Evolutionary conservation across 1,140 invertebrate genomes (phyloP), one percentile per base, ranked within the genome.

Genomic region (Bombus cullumanus): DNA sequence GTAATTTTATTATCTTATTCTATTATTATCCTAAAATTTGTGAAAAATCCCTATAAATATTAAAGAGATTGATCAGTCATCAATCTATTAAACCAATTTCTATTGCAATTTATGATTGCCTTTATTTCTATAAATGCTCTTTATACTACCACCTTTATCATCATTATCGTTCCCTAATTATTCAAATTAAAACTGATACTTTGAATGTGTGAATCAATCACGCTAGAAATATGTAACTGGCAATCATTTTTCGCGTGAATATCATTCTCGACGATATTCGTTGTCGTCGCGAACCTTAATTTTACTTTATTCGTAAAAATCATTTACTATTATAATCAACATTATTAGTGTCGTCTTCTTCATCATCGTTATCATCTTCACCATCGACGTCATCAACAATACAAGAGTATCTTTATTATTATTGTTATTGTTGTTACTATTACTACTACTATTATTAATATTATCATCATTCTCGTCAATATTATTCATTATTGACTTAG

Each of bases 1-100:
- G 94, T 94, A 87, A 92, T 89, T 92, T 90, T 91, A 88, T 91
- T 91, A 87, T 87, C 82, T 81, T 89, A 88, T 90, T 89, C 86
- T 85, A 90, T 90, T 87, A 87, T 89, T 88, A 82, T 89, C 68
- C 73, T 80, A 31, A 79, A 77, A 84, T 79, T 90, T 90, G 85
- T 85, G 82, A 91, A 79, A 69, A 88, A 68, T 75, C 71, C 86
- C 66, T 85, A n/a, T 39, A 78, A 77, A 83, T 78, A 87, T 87
- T 85, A 85, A 84, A 86, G 74, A 47, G 81, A 68, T 80, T 43
- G 74, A 59, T 88, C 62, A 37, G 68, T 68, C 64, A 41, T 88
- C 84, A 53, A 62, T 89, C 71, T 83, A 89, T 91, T 88, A 86
- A 91, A 90, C 71, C 75, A 68, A 88, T 90, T 91, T 91, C 82